A percentile compares a stretch with the other conserved stretches of the same genome.
These are phyloP conservation scores for Muscidifurax raptorellus DNA, from an alignment of 1,140 invertebrate species.

Conservation along the genomic window DNA sequence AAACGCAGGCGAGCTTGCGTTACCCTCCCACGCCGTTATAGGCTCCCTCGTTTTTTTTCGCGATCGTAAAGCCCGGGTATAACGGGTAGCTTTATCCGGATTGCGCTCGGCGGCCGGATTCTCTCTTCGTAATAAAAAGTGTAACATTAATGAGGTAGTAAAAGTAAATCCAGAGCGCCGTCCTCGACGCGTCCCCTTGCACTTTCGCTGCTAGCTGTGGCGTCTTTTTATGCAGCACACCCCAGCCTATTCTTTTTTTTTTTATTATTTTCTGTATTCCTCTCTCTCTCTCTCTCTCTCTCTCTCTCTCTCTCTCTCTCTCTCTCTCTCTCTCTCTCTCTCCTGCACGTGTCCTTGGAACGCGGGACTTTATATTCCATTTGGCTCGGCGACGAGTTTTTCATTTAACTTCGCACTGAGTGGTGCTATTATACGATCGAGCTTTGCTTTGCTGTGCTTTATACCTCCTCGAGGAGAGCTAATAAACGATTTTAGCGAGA, in stretches of 20 bases:
- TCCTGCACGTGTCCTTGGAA: background rate
- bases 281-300: background rate
- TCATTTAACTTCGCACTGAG: conserved; percentile 35
- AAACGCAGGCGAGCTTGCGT: conserved; percentile 14
- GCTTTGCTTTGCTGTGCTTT: background rate
- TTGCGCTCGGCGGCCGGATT: conserved; percentile 54
- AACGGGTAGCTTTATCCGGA: conserved; percentile 62
- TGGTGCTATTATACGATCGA: conserved; percentile 18
- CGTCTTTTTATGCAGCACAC: conserved; percentile 2
- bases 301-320: background rate
- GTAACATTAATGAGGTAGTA: conserved; percentile 72
- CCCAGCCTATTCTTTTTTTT: background rate
- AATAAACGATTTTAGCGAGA: conserved; percentile 15
- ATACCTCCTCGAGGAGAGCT: background rate
- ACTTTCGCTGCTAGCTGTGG: background rate
- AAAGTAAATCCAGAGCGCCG: conserved; percentile 69
- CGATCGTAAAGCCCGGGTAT: conserved; percentile 62
- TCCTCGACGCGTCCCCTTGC: conserved; percentile 57
- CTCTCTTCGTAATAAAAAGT: conserved; percentile 68
- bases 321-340: background rate
- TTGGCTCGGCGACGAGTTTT: background rate
- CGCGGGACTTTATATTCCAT: conserved; percentile 21
- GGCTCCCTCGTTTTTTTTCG: conserved; percentile 2
- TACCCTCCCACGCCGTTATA: conserved; percentile 34
- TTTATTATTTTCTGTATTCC: conserved; percentile 1